Percentiles rank a stretch among this genome's conserved stretches.
phyloP scores from a whole-genome alignment of 2,888 invertebrate genomes.

The Andrena praecox region DNA sequence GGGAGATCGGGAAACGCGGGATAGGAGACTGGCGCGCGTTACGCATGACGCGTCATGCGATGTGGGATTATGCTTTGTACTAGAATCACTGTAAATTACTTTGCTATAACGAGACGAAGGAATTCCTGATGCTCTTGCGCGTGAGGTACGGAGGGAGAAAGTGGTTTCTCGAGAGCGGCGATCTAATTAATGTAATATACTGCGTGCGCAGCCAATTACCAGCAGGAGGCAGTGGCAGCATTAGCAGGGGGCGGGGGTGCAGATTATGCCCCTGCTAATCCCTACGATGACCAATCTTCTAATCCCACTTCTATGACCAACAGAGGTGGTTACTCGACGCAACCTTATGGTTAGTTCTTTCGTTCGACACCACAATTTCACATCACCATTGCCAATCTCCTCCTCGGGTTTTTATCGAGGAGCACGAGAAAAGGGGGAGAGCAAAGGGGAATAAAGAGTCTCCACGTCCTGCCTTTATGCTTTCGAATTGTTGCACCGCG shows the following conservation, averaged over 20 bases:
- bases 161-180: background rate
- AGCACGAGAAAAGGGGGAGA: background rate
- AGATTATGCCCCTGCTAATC: slow-evolving; percentile 78
- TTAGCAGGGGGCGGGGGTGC: slow-evolving; percentile 76
- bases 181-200: slow-evolving; percentile 62
- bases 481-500: slow-evolving; percentile 48
- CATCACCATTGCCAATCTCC: slow-evolving; percentile 32
- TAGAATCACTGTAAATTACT: background rate
- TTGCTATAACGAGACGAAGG: background rate
- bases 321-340: slow-evolving; percentile 80
- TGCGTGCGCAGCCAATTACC: slow-evolving; percentile 79
- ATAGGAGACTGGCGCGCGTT: background rate
- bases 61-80: background rate
- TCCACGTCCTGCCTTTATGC: slow-evolving; percentile 32
- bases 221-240: slow-evolving; percentile 80
- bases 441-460: background rate
- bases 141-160: slow-evolving; percentile 9
- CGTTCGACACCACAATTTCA: slow-evolving; percentile 55
- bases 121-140: background rate
- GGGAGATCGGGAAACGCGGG: background rate
- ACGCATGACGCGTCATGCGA: background rate
- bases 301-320: slow-evolving; percentile 79
- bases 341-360: slow-evolving; percentile 81
- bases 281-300: slow-evolving; percentile 80
- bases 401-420: slow-evolving; percentile 18